These are phyloP conservation scores for Hippocampus comes DNA, from an alignment of 2,113 vertebrate species.

Conservation along the genomic window DNA sequence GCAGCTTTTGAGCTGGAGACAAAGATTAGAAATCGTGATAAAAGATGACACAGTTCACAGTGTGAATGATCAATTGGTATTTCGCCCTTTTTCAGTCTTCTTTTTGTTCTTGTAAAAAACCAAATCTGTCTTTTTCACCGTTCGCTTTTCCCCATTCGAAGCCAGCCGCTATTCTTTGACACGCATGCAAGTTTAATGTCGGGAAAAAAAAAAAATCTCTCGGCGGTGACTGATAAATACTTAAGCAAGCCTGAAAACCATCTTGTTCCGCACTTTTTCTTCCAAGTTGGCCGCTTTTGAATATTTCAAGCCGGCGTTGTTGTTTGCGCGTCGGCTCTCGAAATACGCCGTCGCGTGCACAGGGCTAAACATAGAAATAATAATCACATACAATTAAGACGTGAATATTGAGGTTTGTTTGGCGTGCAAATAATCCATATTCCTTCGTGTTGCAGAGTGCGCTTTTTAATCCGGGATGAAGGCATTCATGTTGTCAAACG, in stretches of 20 bases:
- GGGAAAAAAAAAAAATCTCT: constrained; percentile 41
- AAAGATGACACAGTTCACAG: no score
- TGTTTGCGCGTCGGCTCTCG: neutral
- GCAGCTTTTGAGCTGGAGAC: no score
- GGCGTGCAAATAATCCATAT: constrained; percentile 35
- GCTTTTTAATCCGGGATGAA: constrained; percentile 51
- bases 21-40: no score
- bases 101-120: neutral
- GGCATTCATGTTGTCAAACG: constrained; percentile 35
- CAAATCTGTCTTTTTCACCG: constrained; percentile 7
- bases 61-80: no score
- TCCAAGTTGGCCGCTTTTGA: constrained; percentile 15
- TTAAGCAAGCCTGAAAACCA: constrained; percentile 50
- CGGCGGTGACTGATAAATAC: constrained; percentile 55
- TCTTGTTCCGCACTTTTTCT: constrained; percentile 26
- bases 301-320: constrained; percentile 20
- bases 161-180: constrained; percentile 57
- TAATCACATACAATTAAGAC: constrained; percentile 11
- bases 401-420: constrained; percentile 24
- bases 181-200: constrained; percentile 62
- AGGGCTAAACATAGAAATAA: neutral
- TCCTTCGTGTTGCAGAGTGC: constrained; percentile 21
- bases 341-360: constrained; percentile 11
- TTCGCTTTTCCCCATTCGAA: constrained; percentile 19
- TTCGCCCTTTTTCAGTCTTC: no score